These are phyloP conservation scores for Hemitrygon akajei DNA, from an alignment of 2,797 vertebrate genomes.

Conservation along the genomic window DNA sequence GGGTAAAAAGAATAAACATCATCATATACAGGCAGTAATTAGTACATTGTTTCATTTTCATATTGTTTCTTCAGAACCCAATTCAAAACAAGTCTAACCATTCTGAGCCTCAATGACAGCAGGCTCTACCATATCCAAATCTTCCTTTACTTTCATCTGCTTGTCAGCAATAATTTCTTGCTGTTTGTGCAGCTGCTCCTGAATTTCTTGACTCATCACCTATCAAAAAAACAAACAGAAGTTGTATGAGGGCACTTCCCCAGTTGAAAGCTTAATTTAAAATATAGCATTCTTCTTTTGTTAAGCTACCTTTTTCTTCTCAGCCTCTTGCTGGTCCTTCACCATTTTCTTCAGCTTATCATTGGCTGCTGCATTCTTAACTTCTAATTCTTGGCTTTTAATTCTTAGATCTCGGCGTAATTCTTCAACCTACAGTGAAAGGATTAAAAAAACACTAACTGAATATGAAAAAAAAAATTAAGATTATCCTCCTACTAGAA, in stretches of 20 bases:
- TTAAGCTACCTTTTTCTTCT: constrained; percentile 88
- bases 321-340: constrained; percentile 95
- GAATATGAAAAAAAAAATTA: not conserved
- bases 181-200: constrained; percentile 92
- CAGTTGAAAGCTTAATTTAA: not conserved
- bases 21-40: not conserved
- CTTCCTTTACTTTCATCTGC: constrained; percentile 85
- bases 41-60: not conserved
- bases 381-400: constrained; percentile 95
- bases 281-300: not conserved
- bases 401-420: constrained; percentile 88
- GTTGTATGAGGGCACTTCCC: not conserved
- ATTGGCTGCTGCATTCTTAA: constrained; percentile 95
- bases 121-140: constrained; percentile 94
- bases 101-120: constrained; percentile 98
- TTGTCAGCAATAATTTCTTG: constrained; percentile 96
- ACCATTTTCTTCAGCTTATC: constrained; percentile 99
- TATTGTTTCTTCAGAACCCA: not conserved
- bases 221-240: constrained; percentile 46
- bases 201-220: constrained; percentile 99
- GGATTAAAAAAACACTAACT: not conserved
- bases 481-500: not conserved
- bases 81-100: constrained; percentile 59
- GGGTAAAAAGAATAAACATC: constrained; percentile 13
- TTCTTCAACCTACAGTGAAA: constrained; percentile 78